Percentiles rank a stretch among this genome's conserved stretches.
These are phyloP conservation scores for Omphaloscelis lunosa DNA, from an alignment of 2,888 invertebrate species.

Conservation along the genomic window DNA sequence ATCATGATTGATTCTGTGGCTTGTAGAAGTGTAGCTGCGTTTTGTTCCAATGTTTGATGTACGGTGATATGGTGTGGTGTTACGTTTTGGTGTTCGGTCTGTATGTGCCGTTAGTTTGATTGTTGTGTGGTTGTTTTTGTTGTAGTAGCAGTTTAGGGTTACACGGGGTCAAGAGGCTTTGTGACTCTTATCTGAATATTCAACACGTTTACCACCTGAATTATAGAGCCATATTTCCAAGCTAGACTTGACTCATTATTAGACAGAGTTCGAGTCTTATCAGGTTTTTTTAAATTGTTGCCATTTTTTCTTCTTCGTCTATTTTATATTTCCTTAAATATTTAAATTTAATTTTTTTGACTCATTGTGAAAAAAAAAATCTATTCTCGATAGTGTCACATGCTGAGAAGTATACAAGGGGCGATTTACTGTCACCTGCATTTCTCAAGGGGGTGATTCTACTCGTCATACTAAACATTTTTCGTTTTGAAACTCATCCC, in stretches of 20 bases:
- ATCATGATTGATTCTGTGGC: constrained; percentile 73
- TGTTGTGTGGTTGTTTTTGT: constrained; percentile 30
- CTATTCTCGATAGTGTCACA: too few relatives aligned
- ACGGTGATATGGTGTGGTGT: constrained; percentile 30
- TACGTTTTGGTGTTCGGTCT: constrained; percentile 34
- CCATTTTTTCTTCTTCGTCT: neutral
- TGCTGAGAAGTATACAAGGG: too few relatives aligned
- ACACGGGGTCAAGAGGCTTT: constrained; percentile 5
- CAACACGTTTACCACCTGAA: too few relatives aligned
- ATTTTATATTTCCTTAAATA: too few relatives aligned
- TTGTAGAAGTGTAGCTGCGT: constrained; percentile 46
- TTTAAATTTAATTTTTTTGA: too few relatives aligned
- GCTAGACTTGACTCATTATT: neutral
- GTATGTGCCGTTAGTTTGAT: constrained; percentile 45
- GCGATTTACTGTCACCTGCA: neutral
- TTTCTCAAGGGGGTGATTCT: neutral
- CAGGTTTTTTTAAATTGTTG: neutral
- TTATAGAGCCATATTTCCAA: too few relatives aligned
- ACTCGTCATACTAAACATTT: neutral
- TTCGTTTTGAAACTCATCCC: neutral
- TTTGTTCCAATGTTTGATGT: constrained; percentile 59
- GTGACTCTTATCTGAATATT: neutral
- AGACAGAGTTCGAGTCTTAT: neutral
- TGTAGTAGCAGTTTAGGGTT: constrained; percentile 35
- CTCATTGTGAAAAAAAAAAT: too few relatives aligned